These are phyloP conservation scores for Pandion haliaetus DNA, from an alignment of 2,113 vertebrate genomes.

Conservation along the genomic window DNA sequence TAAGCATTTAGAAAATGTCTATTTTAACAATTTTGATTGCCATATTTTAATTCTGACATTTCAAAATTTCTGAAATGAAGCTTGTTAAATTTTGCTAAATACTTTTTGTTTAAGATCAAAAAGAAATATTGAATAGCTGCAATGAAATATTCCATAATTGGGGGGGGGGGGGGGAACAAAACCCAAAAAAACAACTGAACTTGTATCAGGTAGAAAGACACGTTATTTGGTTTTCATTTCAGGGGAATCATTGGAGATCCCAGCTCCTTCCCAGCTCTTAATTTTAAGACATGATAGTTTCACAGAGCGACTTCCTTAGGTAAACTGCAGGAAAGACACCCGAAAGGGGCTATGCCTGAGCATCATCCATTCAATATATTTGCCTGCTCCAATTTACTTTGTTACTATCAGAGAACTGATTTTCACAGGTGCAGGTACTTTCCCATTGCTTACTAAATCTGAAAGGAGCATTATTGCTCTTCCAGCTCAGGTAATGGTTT, in stretches of 20 bases:
- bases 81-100: neutral
- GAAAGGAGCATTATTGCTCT: neutral
- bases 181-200: neutral
- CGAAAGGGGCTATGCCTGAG: accelerated
- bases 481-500: neutral
- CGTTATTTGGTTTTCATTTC: neutral
- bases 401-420: neutral
- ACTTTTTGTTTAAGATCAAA: neutral
- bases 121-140: neutral
- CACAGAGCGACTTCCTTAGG: neutral
- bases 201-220: neutral
- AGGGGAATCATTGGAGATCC: neutral
- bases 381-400: neutral
- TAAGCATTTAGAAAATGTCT: neutral
- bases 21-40: neutral
- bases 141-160: neutral
- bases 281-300: neutral
- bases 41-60: neutral
- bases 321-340: neutral
- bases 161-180: accelerated
- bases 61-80: neutral
- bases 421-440: neutral
- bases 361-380: neutral
- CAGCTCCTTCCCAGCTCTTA: neutral
- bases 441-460: neutral